Evolutionary conservation across 2,888 invertebrate genomes (phyloP), one percentile per base, ranked within the genome.

Genomic region (Drepanosiphum platanoidis): DNA sequence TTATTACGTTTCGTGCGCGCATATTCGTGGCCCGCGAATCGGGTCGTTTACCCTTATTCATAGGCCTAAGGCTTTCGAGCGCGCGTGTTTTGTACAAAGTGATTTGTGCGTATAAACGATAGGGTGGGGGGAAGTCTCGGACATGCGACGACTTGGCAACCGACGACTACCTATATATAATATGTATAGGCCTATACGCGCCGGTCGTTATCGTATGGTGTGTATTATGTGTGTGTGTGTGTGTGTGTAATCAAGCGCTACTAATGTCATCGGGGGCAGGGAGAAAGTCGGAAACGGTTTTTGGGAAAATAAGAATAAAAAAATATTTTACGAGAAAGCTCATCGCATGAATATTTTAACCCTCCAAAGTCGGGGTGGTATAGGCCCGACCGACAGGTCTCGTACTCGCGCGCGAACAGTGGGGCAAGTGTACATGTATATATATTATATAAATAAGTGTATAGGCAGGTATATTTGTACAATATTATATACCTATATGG

Each of bases 341-440:
- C 81, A 72, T 81, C 58, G 81, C 36, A 61, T 82, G 58, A 82
- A 82, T 82, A 82, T 72, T 82, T 82, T 82, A 82, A 72, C 81
- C n/a, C n/a, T n/a, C n/a, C 3, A 18, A 81, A 71, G 22, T 52
- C 46, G n/a, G n/a, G n/a, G 58, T 18, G 36, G 22, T 18, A 42
- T 18, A 32, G 32, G 32, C 39, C 32, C 27, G n/a, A n/a, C n/a
- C n/a, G n/a, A n/a, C n/a, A n/a, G n/a, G n/a, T n/a, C n/a, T n/a
- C n/a, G n/a, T n/a, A n/a, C n/a, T n/a, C n/a, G n/a, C n/a, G n/a
- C n/a, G 22, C 72, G 22, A 7, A 27, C 42, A 27, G 18, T 18
- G 15, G 8, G 27, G 42, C 15, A 27, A 9, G 13, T 27, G 61
- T n/a, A 61, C n/a, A 61, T 27, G 61, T 61, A 61, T 61, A n/a